Evolutionary conservation across 2,113 vertebrate genomes (phyloP).

Genomic region (Rhinogobius similis): DNA sequence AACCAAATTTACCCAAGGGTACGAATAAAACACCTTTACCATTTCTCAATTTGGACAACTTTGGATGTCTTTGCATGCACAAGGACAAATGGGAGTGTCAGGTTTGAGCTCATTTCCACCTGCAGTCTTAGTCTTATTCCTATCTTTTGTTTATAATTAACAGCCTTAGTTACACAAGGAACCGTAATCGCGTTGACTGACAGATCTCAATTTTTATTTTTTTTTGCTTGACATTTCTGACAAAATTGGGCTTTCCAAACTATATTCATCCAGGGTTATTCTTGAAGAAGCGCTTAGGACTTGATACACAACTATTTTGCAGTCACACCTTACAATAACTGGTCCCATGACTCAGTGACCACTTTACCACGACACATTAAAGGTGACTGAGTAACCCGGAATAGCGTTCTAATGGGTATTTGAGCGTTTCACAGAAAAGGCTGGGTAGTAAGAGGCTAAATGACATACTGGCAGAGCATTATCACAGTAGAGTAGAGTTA

Average conservation of each 20-base stretch:
- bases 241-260: background rate
- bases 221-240: background rate
- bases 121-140: background rate
- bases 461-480: background rate
- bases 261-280: background rate
- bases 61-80: background rate
- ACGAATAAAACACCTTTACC: too few species aligned
- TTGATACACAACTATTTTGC: background rate
- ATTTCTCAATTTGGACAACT: background rate
- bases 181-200: background rate
- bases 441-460: background rate
- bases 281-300: background rate
- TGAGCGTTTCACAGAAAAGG: background rate
- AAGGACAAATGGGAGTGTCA: background rate
- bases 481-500: background rate
- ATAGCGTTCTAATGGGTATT: background rate
- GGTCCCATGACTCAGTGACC: background rate
- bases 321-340: background rate
- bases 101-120: background rate
- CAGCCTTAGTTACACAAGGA: background rate
- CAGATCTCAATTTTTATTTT: background rate
- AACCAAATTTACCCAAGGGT: too few species aligned
- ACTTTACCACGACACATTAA: background rate
- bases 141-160: background rate
- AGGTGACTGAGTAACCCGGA: background rate